Percentiles rank a stretch among this genome's conserved stretches.
Evolutionary conservation across 2,888 invertebrate species (phyloP).

Genomic region (Chrysodeixis includens): DNA sequence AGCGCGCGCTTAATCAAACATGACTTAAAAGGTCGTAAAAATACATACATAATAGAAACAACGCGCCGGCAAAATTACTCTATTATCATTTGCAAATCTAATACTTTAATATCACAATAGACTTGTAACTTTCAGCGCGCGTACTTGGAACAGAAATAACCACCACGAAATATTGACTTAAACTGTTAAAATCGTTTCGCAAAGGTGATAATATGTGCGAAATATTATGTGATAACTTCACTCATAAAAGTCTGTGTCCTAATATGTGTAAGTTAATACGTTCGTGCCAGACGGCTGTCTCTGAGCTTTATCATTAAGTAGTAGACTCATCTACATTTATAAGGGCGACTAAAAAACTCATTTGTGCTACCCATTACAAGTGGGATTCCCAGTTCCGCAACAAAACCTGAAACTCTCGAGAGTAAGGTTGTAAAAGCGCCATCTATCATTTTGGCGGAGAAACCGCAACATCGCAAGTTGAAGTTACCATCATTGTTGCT

Average conservation of each 20-base stretch:
- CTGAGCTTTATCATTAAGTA: conserved; percentile 20
- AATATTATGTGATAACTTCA: neutral
- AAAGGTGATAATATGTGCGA: neutral
- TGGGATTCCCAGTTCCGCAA: conserved; percentile 15
- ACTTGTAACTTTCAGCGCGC: neutral
- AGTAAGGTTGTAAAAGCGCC: conserved; percentile 24
- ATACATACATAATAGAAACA: neutral
- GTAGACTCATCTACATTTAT: conserved; percentile 31
- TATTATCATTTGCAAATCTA: neutral
- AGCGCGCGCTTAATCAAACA: neutral
- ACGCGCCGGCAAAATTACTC: neutral
- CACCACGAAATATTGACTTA: neutral
- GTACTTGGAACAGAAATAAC: neutral
- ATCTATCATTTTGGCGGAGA: conserved; percentile 10
- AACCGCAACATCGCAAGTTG: neutral
- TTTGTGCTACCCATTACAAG: conserved; percentile 11
- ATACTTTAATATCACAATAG: neutral
- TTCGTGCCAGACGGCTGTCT: conserved; percentile 22
- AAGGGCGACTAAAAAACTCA: conserved; percentile 7
- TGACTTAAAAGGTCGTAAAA: conserved; percentile 3
- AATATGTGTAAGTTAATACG: conserved; percentile 23
- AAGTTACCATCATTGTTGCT: neutral
- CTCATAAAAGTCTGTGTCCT: neutral
- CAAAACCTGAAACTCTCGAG: neutral
- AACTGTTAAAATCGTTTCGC: neutral